Evolutionary conservation across 2,797 vertebrate genomes (phyloP), one percentile per base, ranked within the genome.

Genomic region (Siniperca scherzeri): DNA sequence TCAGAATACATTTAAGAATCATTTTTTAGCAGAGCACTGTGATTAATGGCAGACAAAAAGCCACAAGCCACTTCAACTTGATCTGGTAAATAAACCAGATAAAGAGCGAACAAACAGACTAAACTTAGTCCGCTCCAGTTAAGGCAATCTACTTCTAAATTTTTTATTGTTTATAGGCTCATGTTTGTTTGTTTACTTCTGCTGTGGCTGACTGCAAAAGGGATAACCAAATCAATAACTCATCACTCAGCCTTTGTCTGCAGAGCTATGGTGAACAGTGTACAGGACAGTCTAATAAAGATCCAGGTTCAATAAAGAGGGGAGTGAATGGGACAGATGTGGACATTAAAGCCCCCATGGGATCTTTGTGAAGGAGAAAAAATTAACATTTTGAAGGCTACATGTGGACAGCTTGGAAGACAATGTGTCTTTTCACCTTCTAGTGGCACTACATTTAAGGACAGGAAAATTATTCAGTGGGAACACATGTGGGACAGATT

Each of bases 151-250:
- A 21, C 44, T 52, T 38, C 9, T 62, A 38, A 48, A 68, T 30
- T 46, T 1, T 22, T 36, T 36, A 66, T 10, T 13, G 42, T 74
- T 69, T 19, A 72, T 19, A 48, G 36, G 52, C 50, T 56, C 53
- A 5, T 77, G 59, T 38, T 17, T 77, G 60, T 68, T 4, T 0
- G 40, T 42, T 81, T 65, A 71, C 46, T 62, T 82, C 67, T 7
- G 4, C 59, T 81, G 74, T 48, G 57, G 59, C 72, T 56, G 64
- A 75, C 70, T 66, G 59, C 59, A 72, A 77, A 36, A 60, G 30
- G 38, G 44, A 78, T 69, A 61, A 65, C 72, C 77, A 64, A 66
- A 93, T 94, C 93, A 91, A 94, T 93, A 91, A 83, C 64, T 89
- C 88, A 87, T 92, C 91, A 87, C 82, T 87, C 81, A 86, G 80